Conservation (phyloP, 2,888 invertebrate genomes). For the Drosophila ezoana region DNA sequence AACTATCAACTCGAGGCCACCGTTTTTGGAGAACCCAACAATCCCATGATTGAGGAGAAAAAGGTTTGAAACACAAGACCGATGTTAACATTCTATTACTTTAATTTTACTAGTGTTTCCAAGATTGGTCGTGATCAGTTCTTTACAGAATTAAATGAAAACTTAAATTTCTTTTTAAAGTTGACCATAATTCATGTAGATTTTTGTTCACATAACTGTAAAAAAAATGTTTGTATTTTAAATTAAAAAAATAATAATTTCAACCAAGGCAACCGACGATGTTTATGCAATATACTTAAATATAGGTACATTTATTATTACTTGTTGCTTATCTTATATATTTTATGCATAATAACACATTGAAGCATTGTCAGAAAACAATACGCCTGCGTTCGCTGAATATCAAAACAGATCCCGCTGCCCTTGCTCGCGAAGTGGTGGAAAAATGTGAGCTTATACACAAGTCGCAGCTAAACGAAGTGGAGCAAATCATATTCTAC, state of each 20-base stretch:
- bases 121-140: no score
- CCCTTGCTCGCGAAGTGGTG: slow-evolving; percentile 93
- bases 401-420: slow-evolving; percentile 91
- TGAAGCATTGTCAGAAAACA: slow-evolving; percentile 91
- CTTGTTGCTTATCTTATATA: no score
- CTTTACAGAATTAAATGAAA: no score
- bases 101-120: no score
- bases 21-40: slow-evolving; percentile 92
- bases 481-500: slow-evolving; percentile 94
- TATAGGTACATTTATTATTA: no score
- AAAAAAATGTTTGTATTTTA: no score
- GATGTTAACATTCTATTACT: no score
- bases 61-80: slow-evolving; percentile 86
- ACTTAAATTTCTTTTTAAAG: no score
- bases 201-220: no score
- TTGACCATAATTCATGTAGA: no score
- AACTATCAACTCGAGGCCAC: slow-evolving; percentile 94
- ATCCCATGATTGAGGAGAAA: slow-evolving; percentile 92
- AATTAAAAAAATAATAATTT: no score
- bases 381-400: slow-evolving; percentile 93
- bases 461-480: slow-evolving; percentile 91
- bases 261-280: no score
- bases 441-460: slow-evolving; percentile 94
- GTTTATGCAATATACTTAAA: neutral
- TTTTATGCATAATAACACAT: neutral